Percentiles rank a stretch among this genome's conserved stretches.
phyloP scores from a whole-genome alignment of 2,797 vertebrate genomes.

The Falco concolor region DNA sequence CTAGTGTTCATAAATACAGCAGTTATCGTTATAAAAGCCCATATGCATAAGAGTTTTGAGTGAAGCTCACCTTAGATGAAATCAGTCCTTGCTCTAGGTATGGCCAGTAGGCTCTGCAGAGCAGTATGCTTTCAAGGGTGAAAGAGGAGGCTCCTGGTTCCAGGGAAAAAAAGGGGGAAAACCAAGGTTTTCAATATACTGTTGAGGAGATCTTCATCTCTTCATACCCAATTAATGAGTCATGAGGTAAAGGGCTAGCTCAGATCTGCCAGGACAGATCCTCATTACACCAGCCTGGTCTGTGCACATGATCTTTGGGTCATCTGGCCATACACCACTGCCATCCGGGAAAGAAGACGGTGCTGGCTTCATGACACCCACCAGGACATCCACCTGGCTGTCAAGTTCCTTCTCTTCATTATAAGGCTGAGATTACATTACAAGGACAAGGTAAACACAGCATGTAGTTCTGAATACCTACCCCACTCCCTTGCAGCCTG shows the following conservation, averaged over 20 bases:
- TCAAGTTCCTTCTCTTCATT: background rate
- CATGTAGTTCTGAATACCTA: background rate
- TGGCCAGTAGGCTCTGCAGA: background rate
- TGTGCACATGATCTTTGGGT: background rate
- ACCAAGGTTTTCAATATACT: background rate
- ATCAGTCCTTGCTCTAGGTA: background rate
- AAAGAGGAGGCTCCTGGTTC: background rate
- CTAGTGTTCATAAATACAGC: background rate
- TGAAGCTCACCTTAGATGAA: background rate
- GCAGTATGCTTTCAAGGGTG: background rate
- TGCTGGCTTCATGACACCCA: background rate
- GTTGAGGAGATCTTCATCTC: background rate
- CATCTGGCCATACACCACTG: background rate
- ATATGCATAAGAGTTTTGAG: background rate
- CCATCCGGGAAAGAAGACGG: background rate
- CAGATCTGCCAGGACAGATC: background rate
- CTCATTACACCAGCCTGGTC: background rate
- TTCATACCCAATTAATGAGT: background rate
- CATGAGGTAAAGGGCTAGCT: background rate
- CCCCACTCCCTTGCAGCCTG: background rate
- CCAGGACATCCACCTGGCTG: background rate
- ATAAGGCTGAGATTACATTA: background rate
- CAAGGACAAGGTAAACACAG: background rate
- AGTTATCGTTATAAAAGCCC: background rate
- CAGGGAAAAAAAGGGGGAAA: background rate